These are phyloP conservation scores for Agrypnus murinus DNA, from an alignment of 2,888 invertebrate species.

Conservation along the genomic window DNA sequence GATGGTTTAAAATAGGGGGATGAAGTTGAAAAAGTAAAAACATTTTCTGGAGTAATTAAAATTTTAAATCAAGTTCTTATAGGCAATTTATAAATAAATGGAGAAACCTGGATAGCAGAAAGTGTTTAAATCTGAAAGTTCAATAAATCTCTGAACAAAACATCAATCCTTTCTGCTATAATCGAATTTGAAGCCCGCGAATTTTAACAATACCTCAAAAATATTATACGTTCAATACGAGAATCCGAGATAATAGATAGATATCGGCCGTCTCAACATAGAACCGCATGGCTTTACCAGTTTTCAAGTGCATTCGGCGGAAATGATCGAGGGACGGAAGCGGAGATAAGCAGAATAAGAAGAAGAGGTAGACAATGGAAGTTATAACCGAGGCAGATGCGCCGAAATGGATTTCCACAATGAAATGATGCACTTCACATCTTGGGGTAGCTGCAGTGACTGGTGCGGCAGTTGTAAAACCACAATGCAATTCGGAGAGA, in stretches of 20 bases:
- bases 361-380: constrained; percentile 70
- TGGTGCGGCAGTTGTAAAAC: constrained; percentile 56
- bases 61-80: too few species aligned
- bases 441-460: constrained; percentile 55
- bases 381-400: constrained; percentile 68
- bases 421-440: constrained; percentile 67
- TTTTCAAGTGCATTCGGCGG: constrained; percentile 71
- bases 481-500: constrained; percentile 57
- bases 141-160: constrained; percentile 17
- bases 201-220: constrained; percentile 56
- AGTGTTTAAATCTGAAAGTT: constrained; percentile 4
- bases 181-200: constrained; percentile 45
- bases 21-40: constrained; percentile 39
- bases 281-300: constrained; percentile 64
- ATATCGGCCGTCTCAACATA: constrained; percentile 58
- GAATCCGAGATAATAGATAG: constrained; percentile 60
- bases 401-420: constrained; percentile 67
- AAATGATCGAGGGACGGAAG: constrained; percentile 71
- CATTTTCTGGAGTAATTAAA: constrained; percentile 4
- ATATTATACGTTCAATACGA: constrained; percentile 55
- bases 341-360: constrained; percentile 71
- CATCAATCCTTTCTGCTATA: constrained; percentile 48
- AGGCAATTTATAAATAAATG: too few species aligned
- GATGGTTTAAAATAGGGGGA: constrained; percentile 45
- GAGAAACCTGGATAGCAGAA: neutral